These are phyloP conservation scores for Onthophagus taurus DNA, from an alignment of 1,140 invertebrate genomes.

Conservation along the genomic window DNA sequence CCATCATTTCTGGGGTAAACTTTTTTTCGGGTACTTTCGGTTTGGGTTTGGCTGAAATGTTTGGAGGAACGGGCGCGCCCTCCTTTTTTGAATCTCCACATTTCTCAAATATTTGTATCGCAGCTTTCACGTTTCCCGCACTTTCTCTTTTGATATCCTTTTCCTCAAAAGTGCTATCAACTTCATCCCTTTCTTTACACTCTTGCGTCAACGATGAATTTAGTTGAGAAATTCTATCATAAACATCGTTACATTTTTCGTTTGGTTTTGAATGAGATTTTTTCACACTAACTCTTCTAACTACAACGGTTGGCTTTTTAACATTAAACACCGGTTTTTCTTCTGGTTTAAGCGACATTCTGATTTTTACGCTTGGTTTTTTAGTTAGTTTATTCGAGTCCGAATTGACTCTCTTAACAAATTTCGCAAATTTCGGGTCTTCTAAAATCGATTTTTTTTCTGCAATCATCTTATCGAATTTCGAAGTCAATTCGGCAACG, in stretches of 20 bases:
- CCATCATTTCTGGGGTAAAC: slow-evolving; percentile 29
- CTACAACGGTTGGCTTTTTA: slow-evolving; percentile 15
- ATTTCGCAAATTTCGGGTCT: slow-evolving; percentile 32
- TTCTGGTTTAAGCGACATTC: slow-evolving; percentile 14
- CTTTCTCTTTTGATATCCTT: too few relatives aligned
- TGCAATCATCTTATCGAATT: slow-evolving; percentile 44
- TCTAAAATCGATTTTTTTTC: slow-evolving; percentile 35
- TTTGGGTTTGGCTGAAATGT: slow-evolving; percentile 26
- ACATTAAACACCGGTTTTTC: slow-evolving; percentile 16
- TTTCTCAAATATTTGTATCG: slow-evolving; percentile 40
- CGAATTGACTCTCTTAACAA: slow-evolving; percentile 21
- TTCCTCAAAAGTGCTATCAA: slow-evolving; percentile 12
- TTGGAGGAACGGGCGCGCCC: not conserved
- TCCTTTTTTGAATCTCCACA: slow-evolving; percentile 9
- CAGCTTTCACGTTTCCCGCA: slow-evolving; percentile 32
- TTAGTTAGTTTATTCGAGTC: slow-evolving; percentile 20
- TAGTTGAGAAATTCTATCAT: not conserved
- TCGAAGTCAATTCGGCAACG: slow-evolving; percentile 45
- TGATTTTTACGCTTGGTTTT: slow-evolving; percentile 27
- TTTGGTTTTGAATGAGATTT: too few relatives aligned
- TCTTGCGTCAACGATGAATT: not conserved
- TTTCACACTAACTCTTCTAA: slow-evolving; percentile 16
- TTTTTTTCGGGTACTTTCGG: slow-evolving; percentile 37
- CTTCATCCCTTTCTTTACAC: slow-evolving; percentile 6
- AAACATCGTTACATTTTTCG: slow-evolving; percentile 1